phyloP scores from a whole-genome alignment of 64 coral and sea anemone species.

The Pocillopora verrucosa region DNA sequence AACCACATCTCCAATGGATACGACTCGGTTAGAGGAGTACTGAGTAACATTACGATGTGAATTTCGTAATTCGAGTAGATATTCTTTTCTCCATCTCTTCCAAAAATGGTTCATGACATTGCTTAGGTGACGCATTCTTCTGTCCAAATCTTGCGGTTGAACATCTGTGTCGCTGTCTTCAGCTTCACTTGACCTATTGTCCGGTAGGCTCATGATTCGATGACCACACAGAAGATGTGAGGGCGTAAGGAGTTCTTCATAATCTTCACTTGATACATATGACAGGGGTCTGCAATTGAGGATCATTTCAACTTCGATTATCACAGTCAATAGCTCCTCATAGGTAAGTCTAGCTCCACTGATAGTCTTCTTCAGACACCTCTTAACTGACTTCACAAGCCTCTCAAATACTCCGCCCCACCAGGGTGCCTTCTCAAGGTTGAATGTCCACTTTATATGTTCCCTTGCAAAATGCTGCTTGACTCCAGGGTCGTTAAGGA shows the following conservation, averaged over 20 bases:
- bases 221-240: constrained; percentile 13
- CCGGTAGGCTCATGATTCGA: constrained; percentile 5
- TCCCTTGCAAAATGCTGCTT: not conserved
- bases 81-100: too few species aligned
- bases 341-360: constrained; percentile 21
- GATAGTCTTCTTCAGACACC: constrained; percentile 13
- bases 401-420: constrained; percentile 2
- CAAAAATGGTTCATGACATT: too few species aligned
- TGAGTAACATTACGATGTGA: too few species aligned
- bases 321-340: not conserved
- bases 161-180: too few species aligned
- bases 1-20: too few species aligned
- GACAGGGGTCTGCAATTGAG: too few species aligned
- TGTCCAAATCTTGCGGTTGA: too few species aligned
- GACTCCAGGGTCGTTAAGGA: constrained; percentile 7
- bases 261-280: not conserved
- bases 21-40: too few species aligned
- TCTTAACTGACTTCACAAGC: not conserved
- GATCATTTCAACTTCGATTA: not conserved
- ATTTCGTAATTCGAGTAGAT: too few species aligned
- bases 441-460: constrained; percentile 29
- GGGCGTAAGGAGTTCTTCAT: constrained; percentile 17
- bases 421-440: constrained; percentile 18
- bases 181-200: not conserved
- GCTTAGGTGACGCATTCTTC: too few species aligned